Evolutionary conservation across 2,888 invertebrate genomes (phyloP).

Genomic region (Periphyllus acericola): DNA sequence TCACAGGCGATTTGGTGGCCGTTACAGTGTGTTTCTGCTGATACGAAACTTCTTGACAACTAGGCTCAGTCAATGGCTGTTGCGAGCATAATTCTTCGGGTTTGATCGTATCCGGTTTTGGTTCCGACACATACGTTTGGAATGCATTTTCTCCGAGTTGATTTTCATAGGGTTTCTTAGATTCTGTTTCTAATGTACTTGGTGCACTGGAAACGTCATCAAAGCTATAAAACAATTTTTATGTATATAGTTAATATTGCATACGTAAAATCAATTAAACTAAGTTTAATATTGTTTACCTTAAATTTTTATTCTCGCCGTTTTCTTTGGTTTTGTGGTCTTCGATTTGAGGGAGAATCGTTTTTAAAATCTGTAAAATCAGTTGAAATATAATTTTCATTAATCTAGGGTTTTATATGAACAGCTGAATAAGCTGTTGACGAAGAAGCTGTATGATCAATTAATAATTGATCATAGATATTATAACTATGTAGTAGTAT

Average conservation of each 20-base stretch:
- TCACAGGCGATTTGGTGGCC: background rate
- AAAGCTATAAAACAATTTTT: constrained; percentile 7
- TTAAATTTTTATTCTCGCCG: background rate
- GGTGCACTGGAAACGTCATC: background rate
- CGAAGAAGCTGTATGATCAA: no score
- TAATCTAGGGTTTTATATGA: no score
- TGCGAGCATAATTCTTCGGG: background rate
- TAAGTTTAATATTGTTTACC: background rate
- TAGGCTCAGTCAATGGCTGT: background rate
- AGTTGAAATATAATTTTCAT: no score
- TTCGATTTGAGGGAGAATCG: constrained; percentile 69
- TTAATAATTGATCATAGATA: no score
- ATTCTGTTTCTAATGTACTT: background rate
- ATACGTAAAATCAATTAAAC: no score
- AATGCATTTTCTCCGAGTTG: background rate
- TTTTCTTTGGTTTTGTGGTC: constrained; percentile 44
- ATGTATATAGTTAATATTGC: no score
- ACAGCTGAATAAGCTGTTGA: no score
- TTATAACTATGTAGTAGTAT: no score
- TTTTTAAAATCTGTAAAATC: constrained; percentile 69
- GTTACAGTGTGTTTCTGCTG: background rate
- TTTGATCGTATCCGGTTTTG: background rate
- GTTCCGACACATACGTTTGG: background rate
- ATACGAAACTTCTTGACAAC: background rate
- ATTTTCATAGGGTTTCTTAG: background rate